A percentile compares a stretch with the other conserved stretches of the same genome.
phyloP scores from a whole-genome alignment of 2,113 vertebrate genomes.

The Vulpes lagopus region DNA sequence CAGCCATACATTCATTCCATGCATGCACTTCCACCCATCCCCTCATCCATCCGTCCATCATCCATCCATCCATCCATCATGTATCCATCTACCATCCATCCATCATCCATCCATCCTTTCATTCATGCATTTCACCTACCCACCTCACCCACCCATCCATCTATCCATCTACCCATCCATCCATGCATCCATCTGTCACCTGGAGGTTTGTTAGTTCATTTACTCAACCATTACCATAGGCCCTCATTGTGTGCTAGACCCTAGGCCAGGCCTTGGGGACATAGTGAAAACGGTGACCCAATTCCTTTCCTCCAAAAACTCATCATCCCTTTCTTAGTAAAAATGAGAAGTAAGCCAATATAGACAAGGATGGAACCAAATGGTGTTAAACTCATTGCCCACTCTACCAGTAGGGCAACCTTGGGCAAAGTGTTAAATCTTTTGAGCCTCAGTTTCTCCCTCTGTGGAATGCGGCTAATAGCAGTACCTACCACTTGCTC shows the following conservation, averaged over 20 bases:
- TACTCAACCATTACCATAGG: neutral
- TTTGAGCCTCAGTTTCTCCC: neutral
- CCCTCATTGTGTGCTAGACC: neutral
- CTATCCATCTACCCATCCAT: rapidly evolving
- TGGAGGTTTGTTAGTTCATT: neutral
- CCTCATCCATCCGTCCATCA: neutral
- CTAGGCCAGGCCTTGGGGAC: neutral
- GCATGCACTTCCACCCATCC: neutral
- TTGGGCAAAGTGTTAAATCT: neutral
- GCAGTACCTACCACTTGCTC: neutral
- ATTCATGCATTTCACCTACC: too few relatives aligned
- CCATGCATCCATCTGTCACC: neutral
- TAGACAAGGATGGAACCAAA: neutral
- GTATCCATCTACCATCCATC: neutral
- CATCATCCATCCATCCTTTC: too few relatives aligned
- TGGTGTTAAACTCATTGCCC: neutral
- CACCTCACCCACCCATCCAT: neutral
- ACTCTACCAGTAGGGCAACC: neutral
- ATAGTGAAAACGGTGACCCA: neutral
- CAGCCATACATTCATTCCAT: neutral
- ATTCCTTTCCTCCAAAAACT: neutral
- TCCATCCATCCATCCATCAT: neutral
- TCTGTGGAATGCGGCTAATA: neutral
- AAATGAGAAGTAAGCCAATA: neutral
- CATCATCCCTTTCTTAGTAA: neutral